A percentile compares a stretch with the other conserved stretches of the same genome.
Evolutionary conservation across 1,140 invertebrate genomes (phyloP).

Genomic region (Trypoxylus dichotomus): DNA sequence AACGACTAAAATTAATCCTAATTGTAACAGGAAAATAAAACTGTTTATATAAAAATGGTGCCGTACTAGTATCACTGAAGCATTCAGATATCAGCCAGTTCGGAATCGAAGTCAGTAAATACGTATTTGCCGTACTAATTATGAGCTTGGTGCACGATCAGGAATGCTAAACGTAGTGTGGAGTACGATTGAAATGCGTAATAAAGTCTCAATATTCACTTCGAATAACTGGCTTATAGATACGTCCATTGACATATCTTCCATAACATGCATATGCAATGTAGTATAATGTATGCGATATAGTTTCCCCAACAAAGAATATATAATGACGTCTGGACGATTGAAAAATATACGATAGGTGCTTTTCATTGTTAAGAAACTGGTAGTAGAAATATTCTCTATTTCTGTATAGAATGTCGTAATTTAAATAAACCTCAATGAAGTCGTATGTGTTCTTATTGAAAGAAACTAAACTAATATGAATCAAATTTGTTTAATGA

Average conservation of each 20-base stretch:
- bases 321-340: no score
- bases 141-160: neutral
- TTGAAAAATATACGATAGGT: no score
- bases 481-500: no score
- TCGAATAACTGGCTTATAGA: neutral
- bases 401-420: neutral
- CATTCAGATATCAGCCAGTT: neutral
- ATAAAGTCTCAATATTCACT: constrained; percentile 8
- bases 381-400: neutral
- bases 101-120: neutral
- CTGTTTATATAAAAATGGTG: no score
- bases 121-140: neutral
- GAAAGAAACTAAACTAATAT: no score
- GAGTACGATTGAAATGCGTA: constrained; percentile 6
- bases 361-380: no score
- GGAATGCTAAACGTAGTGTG: neutral
- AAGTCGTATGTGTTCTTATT: no score
- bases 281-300: neutral
- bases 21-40: no score
- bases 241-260: neutral
- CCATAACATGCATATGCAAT: neutral
- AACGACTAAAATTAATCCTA: no score
- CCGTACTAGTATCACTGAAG: neutral
- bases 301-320: no score
- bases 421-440: no score